phyloP scores from a whole-genome alignment of 2,888 invertebrate genomes.

The Lithophane semibrunnea region DNA sequence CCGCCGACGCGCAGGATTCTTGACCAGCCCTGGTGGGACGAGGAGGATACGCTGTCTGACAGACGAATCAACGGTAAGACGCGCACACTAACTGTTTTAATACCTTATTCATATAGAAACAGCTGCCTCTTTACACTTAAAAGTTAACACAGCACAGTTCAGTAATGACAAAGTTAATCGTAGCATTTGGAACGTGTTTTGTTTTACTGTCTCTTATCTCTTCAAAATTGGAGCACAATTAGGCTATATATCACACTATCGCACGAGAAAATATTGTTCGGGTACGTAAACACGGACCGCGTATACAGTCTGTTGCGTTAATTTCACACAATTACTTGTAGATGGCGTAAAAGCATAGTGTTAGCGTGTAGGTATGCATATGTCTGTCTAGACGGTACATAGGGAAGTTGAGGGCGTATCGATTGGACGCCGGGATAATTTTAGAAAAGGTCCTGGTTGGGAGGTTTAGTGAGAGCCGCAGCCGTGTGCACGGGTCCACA shows the following conservation, averaged over 20 bases:
- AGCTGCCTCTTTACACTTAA: conserved; percentile 16
- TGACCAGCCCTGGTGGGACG: conserved; percentile 87
- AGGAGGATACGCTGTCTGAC: conserved; percentile 86
- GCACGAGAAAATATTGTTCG: conserved; percentile 39
- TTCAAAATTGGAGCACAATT: conserved; percentile 52
- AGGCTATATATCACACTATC: conserved; percentile 48
- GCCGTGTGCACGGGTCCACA: conserved; percentile 39
- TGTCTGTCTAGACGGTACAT: conserved; percentile 80
- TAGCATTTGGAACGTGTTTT: conserved; percentile 28
- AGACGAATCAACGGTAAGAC: conserved; percentile 84
- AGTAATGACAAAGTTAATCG: conserved; percentile 31
- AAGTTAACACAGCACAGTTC: conserved; percentile 19
- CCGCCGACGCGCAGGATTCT: conserved; percentile 76
- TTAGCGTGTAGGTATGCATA: conserved; percentile 69
- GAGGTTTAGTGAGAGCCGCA: conserved; percentile 36
- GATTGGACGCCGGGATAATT: conserved; percentile 80
- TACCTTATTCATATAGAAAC: conserved; percentile 21
- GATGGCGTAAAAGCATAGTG: conserved; percentile 38
- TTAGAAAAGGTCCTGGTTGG: conserved; percentile 75
- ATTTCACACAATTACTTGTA: conserved; percentile 32
- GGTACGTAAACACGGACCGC: conserved; percentile 42
- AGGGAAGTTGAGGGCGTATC: conserved; percentile 76
- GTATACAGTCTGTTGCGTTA: conserved; percentile 29
- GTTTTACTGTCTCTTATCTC: conserved; percentile 57
- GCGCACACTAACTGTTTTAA: conserved; percentile 16